Evolutionary conservation across 2,888 invertebrate species (phyloP), one percentile per base, ranked within the genome.

Genomic region (Andrena marginata): DNA sequence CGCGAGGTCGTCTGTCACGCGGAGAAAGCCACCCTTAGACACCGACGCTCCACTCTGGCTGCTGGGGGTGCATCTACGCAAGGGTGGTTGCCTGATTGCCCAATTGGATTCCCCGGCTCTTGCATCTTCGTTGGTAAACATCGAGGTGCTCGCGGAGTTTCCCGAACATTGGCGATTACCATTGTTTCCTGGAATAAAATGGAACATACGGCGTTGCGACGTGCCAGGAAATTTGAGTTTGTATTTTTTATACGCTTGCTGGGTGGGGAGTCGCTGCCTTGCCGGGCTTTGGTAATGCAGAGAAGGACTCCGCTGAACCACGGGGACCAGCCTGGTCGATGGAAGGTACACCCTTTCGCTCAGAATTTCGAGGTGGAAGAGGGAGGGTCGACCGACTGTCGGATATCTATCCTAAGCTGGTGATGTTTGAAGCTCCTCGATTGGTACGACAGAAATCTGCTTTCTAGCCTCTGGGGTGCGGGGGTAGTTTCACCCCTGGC

Each of bases 1-100:
- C 77, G 72, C 73, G 78, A 84, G 71, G 68, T 85, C 84, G 82
- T 80, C 73, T 76, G 78, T 88, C 80, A 74, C 81, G 69, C n/a
- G 49, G 71, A 49, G 16, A 33, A 56, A 31, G 29, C 31, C 51
- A 64, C 33, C 77, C 72, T 64, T 64, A 51, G 48, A 23, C 67
- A 60, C 49, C 70, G 48, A 59, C 26, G 42, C 77, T 63, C 54
- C 48, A 69, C 31, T 60, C 69, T 49, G n/a, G 23, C 26, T 20
- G 20, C 68, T 8, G 33, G 56, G 56, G n/a, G 26, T 35, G n/a
- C 26, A 54, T 33, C 69, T 48, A 10, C 31, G 20, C 48, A 8
- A n/a, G 33, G 26, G 48, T 59, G 80, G 75, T 64, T 79, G 72
- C 69, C 42, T 81, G 81, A 87, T 88, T 86, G 63, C 70, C 73